phyloP scores from a whole-genome alignment of 2,888 invertebrate species.

The Drosophila emarginata region DNA sequence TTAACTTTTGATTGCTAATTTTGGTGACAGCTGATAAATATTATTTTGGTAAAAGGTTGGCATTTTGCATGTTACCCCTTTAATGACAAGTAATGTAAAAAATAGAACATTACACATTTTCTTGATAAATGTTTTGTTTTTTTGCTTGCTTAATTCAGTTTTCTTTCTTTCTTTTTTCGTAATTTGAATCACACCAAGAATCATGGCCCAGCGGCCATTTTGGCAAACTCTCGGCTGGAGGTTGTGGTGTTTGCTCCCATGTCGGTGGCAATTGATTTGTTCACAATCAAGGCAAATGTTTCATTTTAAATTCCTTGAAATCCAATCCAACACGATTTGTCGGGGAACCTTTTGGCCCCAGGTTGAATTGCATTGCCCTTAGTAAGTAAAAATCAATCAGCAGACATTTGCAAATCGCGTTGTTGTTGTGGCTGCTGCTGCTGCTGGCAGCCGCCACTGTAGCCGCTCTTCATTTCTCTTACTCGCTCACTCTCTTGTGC shows the following conservation, averaged over 20 bases:
- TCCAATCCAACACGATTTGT: background rate
- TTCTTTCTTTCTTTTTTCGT: conserved; percentile 27
- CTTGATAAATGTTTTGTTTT: conserved; percentile 1
- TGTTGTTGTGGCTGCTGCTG: conserved; percentile 28
- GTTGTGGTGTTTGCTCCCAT: background rate
- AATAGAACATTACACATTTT: background rate
- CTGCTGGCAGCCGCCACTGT: conserved; percentile 15
- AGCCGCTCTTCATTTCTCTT: conserved; percentile 22
- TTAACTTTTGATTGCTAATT: background rate
- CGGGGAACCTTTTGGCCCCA: background rate
- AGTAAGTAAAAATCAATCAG: conserved; percentile 68
- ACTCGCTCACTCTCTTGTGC: conserved; percentile 15
- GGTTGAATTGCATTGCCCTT: conserved; percentile 23
- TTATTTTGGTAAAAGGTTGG: background rate
- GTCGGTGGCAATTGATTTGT: conserved; percentile 5
- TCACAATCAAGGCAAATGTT: background rate
- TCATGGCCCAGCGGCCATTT: conserved; percentile 78
- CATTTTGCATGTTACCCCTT: background rate
- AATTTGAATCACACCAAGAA: conserved; percentile 50
- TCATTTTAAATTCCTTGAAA: background rate
- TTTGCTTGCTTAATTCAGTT: background rate
- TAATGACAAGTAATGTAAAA: background rate
- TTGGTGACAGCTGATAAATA: background rate
- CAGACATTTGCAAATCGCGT: conserved; percentile 73
- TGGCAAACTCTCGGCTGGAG: conserved; percentile 63